These are phyloP conservation scores for Cotesia congregata DNA, from an alignment of 2,888 invertebrate genomes.

Conservation along the genomic window DNA sequence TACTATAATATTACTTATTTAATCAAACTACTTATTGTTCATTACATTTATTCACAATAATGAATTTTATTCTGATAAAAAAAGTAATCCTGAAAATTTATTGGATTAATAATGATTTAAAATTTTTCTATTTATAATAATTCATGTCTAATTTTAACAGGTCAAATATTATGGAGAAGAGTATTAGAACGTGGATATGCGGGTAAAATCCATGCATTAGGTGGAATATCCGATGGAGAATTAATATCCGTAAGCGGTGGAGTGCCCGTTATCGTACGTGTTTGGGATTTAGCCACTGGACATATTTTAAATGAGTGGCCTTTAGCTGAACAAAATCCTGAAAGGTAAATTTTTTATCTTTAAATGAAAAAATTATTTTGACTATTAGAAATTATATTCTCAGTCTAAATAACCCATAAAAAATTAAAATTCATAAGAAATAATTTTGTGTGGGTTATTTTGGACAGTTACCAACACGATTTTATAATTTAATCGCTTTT, in stretches of 20 bases:
- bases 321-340: constrained; percentile 64
- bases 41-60: background rate
- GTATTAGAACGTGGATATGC: constrained; percentile 78
- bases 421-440: background rate
- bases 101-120: no score
- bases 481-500: no score
- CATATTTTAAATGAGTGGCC: constrained; percentile 84
- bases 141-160: constrained; percentile 64
- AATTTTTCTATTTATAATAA: no score
- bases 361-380: background rate
- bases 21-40: background rate
- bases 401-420: background rate
- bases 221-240: constrained; percentile 76
- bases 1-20: background rate
- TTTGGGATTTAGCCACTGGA: constrained; percentile 85
- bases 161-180: constrained; percentile 87
- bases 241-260: constrained; percentile 83
- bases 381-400: constrained; percentile 1
- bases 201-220: constrained; percentile 78
- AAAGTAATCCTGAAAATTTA: no score
- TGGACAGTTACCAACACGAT: no score
- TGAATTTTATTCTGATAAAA: background rate
- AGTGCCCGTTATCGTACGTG: constrained; percentile 80
- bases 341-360: constrained; percentile 56
- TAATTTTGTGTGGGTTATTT: no score